Evolutionary conservation across 2,113 vertebrate species (phyloP), one percentile per base, ranked within the genome.

Genomic region (Nerophis lumbriciformis): DNA sequence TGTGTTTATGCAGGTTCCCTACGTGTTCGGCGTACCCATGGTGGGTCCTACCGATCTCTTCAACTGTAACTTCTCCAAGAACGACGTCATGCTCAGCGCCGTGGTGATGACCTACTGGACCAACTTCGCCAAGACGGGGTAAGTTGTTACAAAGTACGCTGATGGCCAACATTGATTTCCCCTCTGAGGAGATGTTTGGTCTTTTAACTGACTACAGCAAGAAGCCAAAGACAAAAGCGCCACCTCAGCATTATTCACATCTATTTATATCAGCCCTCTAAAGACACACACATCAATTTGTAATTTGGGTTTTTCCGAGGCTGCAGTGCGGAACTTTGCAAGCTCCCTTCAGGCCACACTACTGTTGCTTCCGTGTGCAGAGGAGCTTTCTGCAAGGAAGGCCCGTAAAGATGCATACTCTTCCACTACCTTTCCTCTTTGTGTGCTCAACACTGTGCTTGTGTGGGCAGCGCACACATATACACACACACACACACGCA

Each of bases 101-200:
- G 95, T 98, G 37, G 94, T 98, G 68, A 98, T 99, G 97, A 99
- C 97, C 0, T 99, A 98, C 81, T 99, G 97, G 97, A 99, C 96
- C 16, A 99, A 98, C 81, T 99, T 99, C 5, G 97, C 97, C 78
- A 99, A 99, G 87, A 98, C 96, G 0, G 97, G 97, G 96, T 98
- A 88, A 75, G 95, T 60, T 66, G 21, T 72, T 62, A 21, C 19
- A 68, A 65, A 53, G 44, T 15, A 50, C 48, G 16, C 9, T 56
- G 53, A 48, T 60, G 48, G 50, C 69, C 6, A 7, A 71, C 37
- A 6, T 39, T 35, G 49, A 53, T 53, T 69, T 72, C 37, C 55
- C 49, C 1, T n/a, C 5, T 4, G 68, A 48, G 38, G 51, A 19
- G 6, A 37, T 10, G 47, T 59, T 48, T 54, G 55, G 15, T 9